Evolutionary conservation across 2,888 invertebrate species (phyloP).

Genomic region (Zelleria hepariella): DNA sequence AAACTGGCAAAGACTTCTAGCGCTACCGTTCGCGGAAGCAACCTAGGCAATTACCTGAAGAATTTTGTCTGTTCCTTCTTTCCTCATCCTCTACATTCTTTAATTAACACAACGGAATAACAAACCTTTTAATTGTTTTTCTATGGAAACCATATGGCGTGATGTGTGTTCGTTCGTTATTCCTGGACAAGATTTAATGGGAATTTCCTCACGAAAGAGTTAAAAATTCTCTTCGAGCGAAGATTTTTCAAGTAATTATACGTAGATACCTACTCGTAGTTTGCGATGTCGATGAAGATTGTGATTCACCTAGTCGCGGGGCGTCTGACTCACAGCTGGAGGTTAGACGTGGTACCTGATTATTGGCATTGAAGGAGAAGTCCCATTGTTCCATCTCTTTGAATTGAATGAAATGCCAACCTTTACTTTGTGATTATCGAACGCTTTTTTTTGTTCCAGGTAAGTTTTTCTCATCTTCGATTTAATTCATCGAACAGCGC

Average conservation of each 20-base stretch:
- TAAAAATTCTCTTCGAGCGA: not conserved
- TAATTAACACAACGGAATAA: not conserved
- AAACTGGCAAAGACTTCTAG: not conserved
- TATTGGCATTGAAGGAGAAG: not conserved
- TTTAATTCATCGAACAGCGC: not conserved
- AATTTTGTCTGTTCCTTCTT: not conserved
- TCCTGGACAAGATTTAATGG: not conserved
- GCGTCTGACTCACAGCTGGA: not conserved
- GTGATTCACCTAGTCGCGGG: not conserved
- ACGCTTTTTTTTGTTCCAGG: conserved; percentile 16
- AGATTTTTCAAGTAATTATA: not conserved
- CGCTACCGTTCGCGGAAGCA: not conserved
- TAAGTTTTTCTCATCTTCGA: conserved; percentile 14
- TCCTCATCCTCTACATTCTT: not conserved
- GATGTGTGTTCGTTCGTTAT: not conserved
- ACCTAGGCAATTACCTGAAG: not conserved
- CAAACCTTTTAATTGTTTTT: not conserved
- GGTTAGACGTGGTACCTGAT: not conserved
- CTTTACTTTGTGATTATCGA: not conserved
- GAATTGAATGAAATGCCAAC: not conserved
- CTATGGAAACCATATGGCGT: not conserved
- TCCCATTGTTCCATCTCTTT: not conserved
- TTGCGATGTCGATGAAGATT: not conserved
- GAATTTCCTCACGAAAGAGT: not conserved
- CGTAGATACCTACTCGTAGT: no score